Conservation (phyloP, 2,797 vertebrate species). For the Alauda arvensis region DNA sequence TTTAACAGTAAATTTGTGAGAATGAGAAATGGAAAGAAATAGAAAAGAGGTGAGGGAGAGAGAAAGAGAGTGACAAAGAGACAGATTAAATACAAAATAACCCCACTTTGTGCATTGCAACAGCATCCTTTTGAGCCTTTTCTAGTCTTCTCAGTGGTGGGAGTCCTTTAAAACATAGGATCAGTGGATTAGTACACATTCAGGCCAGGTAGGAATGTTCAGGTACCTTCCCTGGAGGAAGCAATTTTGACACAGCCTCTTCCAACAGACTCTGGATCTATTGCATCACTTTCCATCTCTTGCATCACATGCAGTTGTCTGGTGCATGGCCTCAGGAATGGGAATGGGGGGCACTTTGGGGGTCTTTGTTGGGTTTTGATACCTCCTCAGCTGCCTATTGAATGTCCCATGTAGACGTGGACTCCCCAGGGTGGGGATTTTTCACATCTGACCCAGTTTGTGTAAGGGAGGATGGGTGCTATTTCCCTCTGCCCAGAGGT, state of each 20-base stretch:
- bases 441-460: not conserved
- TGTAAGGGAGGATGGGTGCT: not conserved
- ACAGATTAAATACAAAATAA: not conserved
- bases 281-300: no score
- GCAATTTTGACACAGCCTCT: not conserved
- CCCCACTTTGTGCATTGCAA: fast-evolving
- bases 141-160: fast-evolving
- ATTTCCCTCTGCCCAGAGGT: not conserved
- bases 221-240: not conserved
- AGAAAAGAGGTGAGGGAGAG: not conserved
- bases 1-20: not conserved
- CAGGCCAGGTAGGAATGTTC: not conserved
- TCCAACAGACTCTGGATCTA: not conserved
- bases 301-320: no score
- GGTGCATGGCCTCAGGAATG: not conserved
- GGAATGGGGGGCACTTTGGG: not conserved
- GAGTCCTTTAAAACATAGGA: not conserved
- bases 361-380: not conserved
- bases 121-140: not conserved
- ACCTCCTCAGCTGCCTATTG: not conserved
- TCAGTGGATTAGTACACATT: not conserved
- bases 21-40: not conserved
- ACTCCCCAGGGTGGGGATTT: fast-evolving
- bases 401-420: fast-evolving
- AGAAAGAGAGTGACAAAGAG: not conserved